Evolutionary conservation across 2,888 invertebrate species (phyloP).

Genomic region (Hartigia nigra): DNA sequence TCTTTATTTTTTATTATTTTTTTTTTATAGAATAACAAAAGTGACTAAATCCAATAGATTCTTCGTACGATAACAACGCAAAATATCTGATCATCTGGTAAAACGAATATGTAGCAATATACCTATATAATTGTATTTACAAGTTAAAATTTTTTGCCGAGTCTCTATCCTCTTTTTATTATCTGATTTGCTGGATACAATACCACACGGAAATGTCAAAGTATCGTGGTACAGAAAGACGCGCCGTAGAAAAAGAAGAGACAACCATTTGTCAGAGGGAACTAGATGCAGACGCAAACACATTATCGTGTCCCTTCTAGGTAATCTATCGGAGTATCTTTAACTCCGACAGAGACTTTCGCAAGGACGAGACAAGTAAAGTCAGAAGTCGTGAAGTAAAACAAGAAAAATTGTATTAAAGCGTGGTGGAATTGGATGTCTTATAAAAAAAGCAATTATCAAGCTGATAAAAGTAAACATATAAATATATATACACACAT

Average conservation of each 20-base stretch:
- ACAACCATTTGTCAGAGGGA: conserved; percentile 52
- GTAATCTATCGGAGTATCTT: conserved; percentile 46
- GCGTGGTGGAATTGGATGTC: not conserved
- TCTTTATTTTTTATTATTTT: not conserved
- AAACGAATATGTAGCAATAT: not conserved
- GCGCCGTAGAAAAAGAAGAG: conserved; percentile 24
- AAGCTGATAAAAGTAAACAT: not conserved
- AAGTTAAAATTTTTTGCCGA: not conserved
- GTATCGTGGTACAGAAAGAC: not conserved
- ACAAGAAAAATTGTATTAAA: not conserved
- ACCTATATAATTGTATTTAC: not conserved
- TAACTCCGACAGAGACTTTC: conserved; percentile 33
- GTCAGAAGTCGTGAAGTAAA: not conserved
- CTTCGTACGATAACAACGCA: not conserved
- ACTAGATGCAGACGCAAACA: conserved; percentile 53
- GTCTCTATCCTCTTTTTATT: not conserved
- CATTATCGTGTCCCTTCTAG: conserved; percentile 47
- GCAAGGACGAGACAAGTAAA: conserved; percentile 25
- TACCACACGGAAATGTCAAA: not conserved
- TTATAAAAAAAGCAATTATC: not conserved
- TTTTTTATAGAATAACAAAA: not conserved
- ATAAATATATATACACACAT: not conserved
- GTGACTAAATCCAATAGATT: not conserved
- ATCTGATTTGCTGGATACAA: not conserved
- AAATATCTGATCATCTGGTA: not conserved